A percentile compares a stretch with the other conserved stretches of the same genome.
Conservation (phyloP, 2,888 invertebrate species). For the Parthenolecanium corni region DNA sequence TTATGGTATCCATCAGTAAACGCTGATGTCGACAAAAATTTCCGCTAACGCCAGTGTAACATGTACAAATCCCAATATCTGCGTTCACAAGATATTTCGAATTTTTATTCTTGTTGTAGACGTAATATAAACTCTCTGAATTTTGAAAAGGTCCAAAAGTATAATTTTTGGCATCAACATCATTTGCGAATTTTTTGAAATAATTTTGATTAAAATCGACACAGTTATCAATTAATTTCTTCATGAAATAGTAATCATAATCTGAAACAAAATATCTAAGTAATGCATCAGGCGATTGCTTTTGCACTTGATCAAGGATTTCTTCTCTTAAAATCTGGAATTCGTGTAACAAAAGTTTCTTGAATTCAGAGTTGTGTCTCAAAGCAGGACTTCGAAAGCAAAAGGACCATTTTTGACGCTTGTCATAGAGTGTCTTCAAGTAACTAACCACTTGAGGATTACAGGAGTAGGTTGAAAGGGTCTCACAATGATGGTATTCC, state of each 20-base stretch:
- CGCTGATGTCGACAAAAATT: conserved; percentile 18
- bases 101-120: conserved; percentile 11
- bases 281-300: background rate
- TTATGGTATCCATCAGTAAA: background rate
- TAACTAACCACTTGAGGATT: background rate
- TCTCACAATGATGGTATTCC: background rate
- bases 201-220: conserved; percentile 1
- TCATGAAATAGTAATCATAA: conserved; percentile 5
- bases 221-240: conserved; percentile 15
- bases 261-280: background rate
- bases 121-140: conserved; percentile 8
- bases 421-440: background rate
- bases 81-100: conserved; percentile 9
- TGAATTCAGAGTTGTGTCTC: background rate
- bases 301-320: conserved; percentile 7
- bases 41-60: conserved; percentile 10
- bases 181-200: background rate
- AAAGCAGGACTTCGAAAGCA: background rate
- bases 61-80: conserved; percentile 19
- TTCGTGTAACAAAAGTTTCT: background rate
- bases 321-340: conserved; percentile 8
- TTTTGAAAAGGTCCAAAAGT: background rate
- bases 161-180: background rate
- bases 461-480: background rate
- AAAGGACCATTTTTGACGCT: conserved; percentile 11